phyloP scores from a whole-genome alignment of 2,797 vertebrate genomes.

The Cuniculus paca region DNA sequence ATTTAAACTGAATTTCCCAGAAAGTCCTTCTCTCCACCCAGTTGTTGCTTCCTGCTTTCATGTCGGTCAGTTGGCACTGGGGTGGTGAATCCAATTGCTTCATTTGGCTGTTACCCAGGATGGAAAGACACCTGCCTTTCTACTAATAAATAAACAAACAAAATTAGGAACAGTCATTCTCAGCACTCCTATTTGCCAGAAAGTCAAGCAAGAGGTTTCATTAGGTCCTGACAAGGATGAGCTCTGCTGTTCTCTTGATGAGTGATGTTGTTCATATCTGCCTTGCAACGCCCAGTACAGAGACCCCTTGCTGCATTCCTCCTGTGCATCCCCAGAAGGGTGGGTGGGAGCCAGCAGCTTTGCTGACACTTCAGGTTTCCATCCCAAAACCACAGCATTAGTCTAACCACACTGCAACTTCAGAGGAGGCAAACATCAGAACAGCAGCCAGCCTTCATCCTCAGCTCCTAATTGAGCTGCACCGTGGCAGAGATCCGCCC shows the following conservation, averaged over 20 bases:
- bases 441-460: neutral
- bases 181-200: neutral
- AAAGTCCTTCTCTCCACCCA: neutral
- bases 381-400: neutral
- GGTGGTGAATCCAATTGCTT: neutral
- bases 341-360: neutral
- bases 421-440: neutral
- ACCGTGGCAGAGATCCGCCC: neutral
- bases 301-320: neutral
- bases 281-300: accelerated
- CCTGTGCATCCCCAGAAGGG: neutral
- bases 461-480: neutral
- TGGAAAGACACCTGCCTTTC: neutral
- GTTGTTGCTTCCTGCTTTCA: neutral
- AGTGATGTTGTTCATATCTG: neutral
- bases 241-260: neutral
- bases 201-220: neutral
- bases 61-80: neutral
- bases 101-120: neutral
- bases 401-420: neutral
- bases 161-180: neutral
- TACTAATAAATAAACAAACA: conserved; percentile 31
- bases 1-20: neutral
- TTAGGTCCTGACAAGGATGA: neutral
- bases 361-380: neutral